A percentile compares a stretch with the other conserved stretches of the same genome.
Conservation (phyloP, 2,113 vertebrate genomes). For the Lepus europaeus region DNA sequence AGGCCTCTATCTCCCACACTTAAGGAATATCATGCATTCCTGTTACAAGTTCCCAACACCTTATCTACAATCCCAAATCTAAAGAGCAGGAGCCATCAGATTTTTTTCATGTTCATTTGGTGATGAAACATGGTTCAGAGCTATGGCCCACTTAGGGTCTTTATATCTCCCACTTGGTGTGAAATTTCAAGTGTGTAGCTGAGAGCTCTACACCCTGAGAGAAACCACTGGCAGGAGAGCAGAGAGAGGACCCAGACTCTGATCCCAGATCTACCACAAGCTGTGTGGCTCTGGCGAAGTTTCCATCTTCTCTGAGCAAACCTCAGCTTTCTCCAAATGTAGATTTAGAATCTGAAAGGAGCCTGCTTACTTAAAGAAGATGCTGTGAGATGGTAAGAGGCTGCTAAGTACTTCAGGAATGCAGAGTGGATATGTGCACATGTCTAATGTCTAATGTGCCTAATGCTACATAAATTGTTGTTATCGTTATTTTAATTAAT, state of each 20-base stretch:
- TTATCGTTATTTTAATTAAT: constrained; percentile 12
- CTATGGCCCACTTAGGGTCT: neutral
- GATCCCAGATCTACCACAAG: neutral
- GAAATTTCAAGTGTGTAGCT: neutral
- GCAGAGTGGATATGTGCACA: neutral
- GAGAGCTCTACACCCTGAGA: neutral
- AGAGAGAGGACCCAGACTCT: neutral
- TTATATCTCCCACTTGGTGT: neutral
- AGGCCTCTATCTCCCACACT: neutral
- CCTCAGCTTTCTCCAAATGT: neutral
- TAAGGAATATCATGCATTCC: neutral
- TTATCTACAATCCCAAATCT: neutral
- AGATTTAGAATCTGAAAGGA: neutral
- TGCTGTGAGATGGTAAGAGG: neutral
- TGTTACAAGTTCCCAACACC: neutral
- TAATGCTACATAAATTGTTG: neutral
- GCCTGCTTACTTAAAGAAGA: neutral
- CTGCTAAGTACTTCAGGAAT: neutral
- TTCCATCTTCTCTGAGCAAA: neutral
- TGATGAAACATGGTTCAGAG: neutral
- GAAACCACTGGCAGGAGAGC: neutral
- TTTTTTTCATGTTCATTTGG: neutral
- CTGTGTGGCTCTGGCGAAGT: neutral
- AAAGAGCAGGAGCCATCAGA: neutral
- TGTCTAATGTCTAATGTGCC: neutral